Percentiles rank a stretch among this genome's conserved stretches.
phyloP scores from a whole-genome alignment of 1,140 invertebrate genomes.

The Scaptomyza pallida region DNA sequence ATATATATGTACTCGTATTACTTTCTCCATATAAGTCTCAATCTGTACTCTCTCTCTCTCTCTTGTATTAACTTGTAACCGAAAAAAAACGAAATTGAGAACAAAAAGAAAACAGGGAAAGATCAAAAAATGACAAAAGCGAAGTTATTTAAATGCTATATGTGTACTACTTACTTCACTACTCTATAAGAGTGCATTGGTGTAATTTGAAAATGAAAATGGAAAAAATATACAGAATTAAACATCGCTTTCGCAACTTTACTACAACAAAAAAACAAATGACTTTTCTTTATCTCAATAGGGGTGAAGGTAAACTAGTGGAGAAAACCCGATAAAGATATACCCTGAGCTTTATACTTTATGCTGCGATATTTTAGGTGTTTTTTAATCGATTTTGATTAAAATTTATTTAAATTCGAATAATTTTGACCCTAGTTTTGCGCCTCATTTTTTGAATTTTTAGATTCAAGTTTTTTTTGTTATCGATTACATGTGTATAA shows the following conservation, averaged over 20 bases:
- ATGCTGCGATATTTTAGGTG: too few species aligned
- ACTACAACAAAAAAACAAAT: slow-evolving; percentile 31
- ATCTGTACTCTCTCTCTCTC: slow-evolving; percentile 25
- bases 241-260: slow-evolving; percentile 55
- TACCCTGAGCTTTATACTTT: too few species aligned
- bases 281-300: slow-evolving; percentile 4
- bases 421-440: too few species aligned
- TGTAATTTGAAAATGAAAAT: slow-evolving; percentile 47
- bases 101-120: too few species aligned
- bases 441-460: too few species aligned
- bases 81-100: slow-evolving; percentile 24
- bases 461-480: too few species aligned
- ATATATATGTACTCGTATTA: slow-evolving; percentile 26
- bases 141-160: slow-evolving; percentile 33
- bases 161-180: slow-evolving; percentile 23
- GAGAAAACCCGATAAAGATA: too few species aligned
- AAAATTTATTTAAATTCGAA: too few species aligned
- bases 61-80: slow-evolving; percentile 34
- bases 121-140: slow-evolving; percentile 10
- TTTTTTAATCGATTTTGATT: too few species aligned
- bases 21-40: slow-evolving; percentile 12
- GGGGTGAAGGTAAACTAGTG: too few species aligned
- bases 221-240: slow-evolving; percentile 36
- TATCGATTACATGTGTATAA: too few species aligned
- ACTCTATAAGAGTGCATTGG: slow-evolving; percentile 53